Conservation (phyloP, 2,113 vertebrate genomes). For the Coptodon rendalli region DNA sequence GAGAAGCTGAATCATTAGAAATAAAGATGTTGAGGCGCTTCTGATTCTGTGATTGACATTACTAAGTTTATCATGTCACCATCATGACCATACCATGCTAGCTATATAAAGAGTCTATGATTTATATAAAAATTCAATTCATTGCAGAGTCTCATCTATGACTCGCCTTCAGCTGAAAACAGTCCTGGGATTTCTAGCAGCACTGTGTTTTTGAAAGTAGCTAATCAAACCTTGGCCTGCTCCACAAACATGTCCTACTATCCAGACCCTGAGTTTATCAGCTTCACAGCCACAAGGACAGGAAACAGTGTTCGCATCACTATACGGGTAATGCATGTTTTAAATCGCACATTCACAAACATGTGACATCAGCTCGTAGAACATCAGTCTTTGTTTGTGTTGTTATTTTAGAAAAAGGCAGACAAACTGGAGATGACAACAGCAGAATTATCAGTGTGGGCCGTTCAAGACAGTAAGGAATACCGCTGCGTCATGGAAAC, state of each 20-base stretch:
- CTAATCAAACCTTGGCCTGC: slow-evolving; percentile 44
- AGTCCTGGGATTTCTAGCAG: neutral
- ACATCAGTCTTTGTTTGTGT: neutral
- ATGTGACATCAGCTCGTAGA: neutral
- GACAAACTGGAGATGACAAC: slow-evolving; percentile 78
- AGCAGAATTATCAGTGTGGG: slow-evolving; percentile 73
- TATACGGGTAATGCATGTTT: slow-evolving; percentile 46
- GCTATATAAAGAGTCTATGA: neutral
- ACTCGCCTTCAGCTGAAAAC: neutral
- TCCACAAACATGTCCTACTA: slow-evolving; percentile 19
- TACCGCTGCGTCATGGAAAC: slow-evolving; percentile 63
- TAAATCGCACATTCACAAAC: neutral
- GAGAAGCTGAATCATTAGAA: neutral
- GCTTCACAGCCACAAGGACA: slow-evolving; percentile 15
- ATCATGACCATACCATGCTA: neutral
- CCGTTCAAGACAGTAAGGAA: slow-evolving; percentile 15
- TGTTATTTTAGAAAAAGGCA: slow-evolving; percentile 76
- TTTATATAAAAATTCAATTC: neutral
- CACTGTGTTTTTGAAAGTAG: slow-evolving; percentile 35
- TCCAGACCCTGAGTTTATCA: slow-evolving; percentile 63
- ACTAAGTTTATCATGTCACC: neutral
- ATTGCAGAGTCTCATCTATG: slow-evolving; percentile 42
- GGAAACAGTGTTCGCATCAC: slow-evolving; percentile 18
- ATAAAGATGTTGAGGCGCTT: neutral
- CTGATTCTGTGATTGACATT: neutral